Conservation (phyloP, 2,888 invertebrate species). For the Tanaodytes sp. region DNA sequence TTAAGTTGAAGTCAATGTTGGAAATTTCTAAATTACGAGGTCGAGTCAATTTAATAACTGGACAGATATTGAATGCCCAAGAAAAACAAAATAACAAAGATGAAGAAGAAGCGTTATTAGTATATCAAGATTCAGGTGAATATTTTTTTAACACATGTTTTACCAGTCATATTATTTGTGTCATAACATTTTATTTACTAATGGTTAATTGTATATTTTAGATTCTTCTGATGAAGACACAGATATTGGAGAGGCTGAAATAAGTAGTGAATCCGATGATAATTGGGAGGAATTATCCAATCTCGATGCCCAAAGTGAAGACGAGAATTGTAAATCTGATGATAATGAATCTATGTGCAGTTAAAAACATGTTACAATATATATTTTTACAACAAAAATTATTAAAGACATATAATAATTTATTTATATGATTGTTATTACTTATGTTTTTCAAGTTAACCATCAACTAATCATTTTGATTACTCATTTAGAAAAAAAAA, state of each 20-base stretch:
- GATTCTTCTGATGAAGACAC: slow-evolving; percentile 70
- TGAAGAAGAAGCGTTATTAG: slow-evolving; percentile 72
- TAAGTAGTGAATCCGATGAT: slow-evolving; percentile 68
- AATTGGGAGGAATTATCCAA: slow-evolving; percentile 70
- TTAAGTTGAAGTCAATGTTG: slow-evolving; percentile 74
- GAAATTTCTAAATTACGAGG: slow-evolving; percentile 77
- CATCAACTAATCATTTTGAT: too few species aligned
- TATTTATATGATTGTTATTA: neutral
- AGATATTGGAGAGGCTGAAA: slow-evolving; percentile 64
- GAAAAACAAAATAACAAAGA: slow-evolving; percentile 71
- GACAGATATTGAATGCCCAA: slow-evolving; percentile 74
- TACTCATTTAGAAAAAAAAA: too few species aligned
- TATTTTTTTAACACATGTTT: too few species aligned
- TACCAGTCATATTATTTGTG: too few species aligned
- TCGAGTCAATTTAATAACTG: slow-evolving; percentile 77
- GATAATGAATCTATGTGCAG: slow-evolving; percentile 62
- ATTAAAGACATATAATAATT: neutral
- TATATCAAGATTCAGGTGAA: slow-evolving; percentile 76
- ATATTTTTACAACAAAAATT: slow-evolving; percentile 17
- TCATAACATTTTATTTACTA: too few species aligned
- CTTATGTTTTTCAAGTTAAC: too few species aligned
- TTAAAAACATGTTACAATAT: slow-evolving; percentile 52
- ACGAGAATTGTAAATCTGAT: slow-evolving; percentile 62
- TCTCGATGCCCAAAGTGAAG: slow-evolving; percentile 62
- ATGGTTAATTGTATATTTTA: too few species aligned